Conservation (phyloP, 2,113 vertebrate genomes). For the Pyxicephalus adspersus region DNA sequence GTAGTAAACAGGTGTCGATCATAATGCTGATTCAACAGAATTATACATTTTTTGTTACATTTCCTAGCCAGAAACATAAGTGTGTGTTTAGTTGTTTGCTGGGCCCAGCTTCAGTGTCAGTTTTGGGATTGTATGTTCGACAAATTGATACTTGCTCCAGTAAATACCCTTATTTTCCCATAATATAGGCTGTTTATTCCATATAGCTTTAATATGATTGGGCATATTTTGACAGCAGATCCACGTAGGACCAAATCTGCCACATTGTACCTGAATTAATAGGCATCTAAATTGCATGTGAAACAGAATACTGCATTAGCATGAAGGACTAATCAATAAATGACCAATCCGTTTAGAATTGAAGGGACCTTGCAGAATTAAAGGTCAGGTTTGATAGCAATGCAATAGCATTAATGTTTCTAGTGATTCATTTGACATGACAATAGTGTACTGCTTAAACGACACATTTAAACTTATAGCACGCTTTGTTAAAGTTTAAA, state of each 20-base stretch:
- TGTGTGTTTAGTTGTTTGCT: too few relatives aligned
- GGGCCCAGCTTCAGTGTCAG: too few relatives aligned
- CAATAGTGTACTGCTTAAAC: constrained; percentile 58
- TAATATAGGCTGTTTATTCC: not conserved
- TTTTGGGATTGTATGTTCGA: not conserved
- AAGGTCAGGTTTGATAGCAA: constrained; percentile 65
- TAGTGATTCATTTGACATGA: constrained; percentile 56
- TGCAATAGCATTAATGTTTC: constrained; percentile 58
- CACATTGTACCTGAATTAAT: constrained; percentile 60
- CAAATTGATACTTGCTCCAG: not conserved
- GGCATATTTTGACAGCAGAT: constrained; percentile 25
- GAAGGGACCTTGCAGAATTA: constrained; percentile 60
- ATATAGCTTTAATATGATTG: constrained; percentile 20
- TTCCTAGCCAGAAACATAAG: too few relatives aligned
- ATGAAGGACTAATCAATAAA: constrained; percentile 68
- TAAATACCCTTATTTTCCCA: not conserved
- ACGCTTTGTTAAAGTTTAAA: constrained; percentile 15
- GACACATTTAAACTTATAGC: constrained; percentile 20
- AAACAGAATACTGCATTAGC: constrained; percentile 60
- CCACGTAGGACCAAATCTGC: constrained; percentile 56
- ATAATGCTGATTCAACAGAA: too few relatives aligned
- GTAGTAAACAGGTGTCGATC: too few relatives aligned
- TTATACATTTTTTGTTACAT: too few relatives aligned
- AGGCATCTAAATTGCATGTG: constrained; percentile 60
- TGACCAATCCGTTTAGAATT: constrained; percentile 54